Evolutionary conservation across 2,113 vertebrate species (phyloP).

Genomic region (Sigmodon hispidus): DNA sequence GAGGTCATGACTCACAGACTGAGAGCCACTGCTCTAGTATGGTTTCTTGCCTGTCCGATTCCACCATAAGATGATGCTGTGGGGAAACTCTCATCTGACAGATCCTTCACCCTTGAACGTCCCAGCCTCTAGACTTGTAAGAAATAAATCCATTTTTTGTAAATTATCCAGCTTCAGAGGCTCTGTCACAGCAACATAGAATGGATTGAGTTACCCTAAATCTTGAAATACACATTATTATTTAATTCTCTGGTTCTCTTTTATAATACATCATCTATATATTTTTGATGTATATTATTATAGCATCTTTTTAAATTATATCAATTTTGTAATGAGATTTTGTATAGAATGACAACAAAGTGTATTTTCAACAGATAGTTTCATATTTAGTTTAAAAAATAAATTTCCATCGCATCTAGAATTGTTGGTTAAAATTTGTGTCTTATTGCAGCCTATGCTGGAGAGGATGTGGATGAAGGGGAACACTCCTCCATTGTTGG

Average conservation of each 20-base stretch:
- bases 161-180: neutral
- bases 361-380: neutral
- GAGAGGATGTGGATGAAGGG: no score
- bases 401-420: neutral
- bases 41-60: neutral
- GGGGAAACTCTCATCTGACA: neutral
- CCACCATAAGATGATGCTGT: neutral
- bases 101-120: neutral
- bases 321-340: slow-evolving; percentile 1
- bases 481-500: no score
- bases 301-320: neutral
- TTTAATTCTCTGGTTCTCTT: neutral
- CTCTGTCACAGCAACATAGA: neutral
- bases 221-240: neutral
- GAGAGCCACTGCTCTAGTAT: neutral
- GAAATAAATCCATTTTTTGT: neutral
- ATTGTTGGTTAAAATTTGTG: slow-evolving; percentile 6
- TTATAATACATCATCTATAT: neutral
- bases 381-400: neutral
- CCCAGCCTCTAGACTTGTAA: neutral
- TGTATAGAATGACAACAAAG: slow-evolving; percentile 12
- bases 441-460: no score
- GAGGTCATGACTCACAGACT: neutral
- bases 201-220: neutral
- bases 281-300: slow-evolving; percentile 3